Percentiles rank a stretch among this genome's conserved stretches.
These are phyloP conservation scores for Octonoba sinensis DNA, from an alignment of 2,888 invertebrate species.

Conservation along the genomic window DNA sequence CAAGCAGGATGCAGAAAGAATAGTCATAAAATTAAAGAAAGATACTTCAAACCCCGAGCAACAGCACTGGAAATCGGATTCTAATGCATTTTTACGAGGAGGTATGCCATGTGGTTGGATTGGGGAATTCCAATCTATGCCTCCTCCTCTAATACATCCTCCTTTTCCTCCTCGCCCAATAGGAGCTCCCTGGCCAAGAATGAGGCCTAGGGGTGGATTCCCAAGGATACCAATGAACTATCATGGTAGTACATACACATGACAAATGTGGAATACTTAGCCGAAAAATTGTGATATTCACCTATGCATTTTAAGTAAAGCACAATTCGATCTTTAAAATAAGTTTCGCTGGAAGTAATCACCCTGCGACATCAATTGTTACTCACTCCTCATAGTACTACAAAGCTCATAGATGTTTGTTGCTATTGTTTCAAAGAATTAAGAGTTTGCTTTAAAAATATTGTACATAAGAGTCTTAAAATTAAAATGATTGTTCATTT, in stretches of 20 bases:
- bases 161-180: constrained; percentile 10
- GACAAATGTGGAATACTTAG: constrained; percentile 52
- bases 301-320: constrained; percentile 49
- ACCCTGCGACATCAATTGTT: too few species aligned
- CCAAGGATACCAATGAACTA: constrained; percentile 22
- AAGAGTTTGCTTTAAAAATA: too few species aligned
- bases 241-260: constrained; percentile 37
- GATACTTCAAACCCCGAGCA: constrained; percentile 43
- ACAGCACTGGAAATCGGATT: constrained; percentile 46
- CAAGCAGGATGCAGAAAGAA: constrained; percentile 13
- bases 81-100: constrained; percentile 14
- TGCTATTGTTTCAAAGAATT: too few species aligned
- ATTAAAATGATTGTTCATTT: too few species aligned
- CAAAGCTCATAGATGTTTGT: too few species aligned
- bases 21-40: constrained; percentile 46
- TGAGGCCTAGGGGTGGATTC: constrained; percentile 23
- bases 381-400: too few species aligned
- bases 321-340: constrained; percentile 29
- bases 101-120: constrained; percentile 4
- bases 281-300: constrained; percentile 43
- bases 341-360: too few species aligned
- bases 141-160: constrained; percentile 4
- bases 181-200: constrained; percentile 6
- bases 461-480: too few species aligned
- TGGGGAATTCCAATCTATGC: constrained; percentile 13